Percentiles rank a stretch among this genome's conserved stretches.
phyloP scores from a whole-genome alignment of 2,113 vertebrate genomes.

The Tetraodon nigroviridis region DNA sequence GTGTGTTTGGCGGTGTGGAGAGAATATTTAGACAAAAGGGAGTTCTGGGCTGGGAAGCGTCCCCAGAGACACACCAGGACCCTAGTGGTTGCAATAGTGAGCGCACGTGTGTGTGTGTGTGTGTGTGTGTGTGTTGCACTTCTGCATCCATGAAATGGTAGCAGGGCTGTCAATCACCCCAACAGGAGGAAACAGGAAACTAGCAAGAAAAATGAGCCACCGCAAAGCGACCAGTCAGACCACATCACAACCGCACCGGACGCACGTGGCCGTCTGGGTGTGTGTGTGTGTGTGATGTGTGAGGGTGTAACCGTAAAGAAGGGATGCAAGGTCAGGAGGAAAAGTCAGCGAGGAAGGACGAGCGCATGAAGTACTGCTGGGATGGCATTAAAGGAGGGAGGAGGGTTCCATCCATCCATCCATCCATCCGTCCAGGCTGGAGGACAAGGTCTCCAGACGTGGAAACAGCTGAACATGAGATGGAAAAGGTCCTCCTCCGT shows the following conservation, averaged over 20 bases:
- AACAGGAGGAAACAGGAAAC: slow-evolving; percentile 46
- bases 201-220: slow-evolving; percentile 50
- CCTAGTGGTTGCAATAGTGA: slow-evolving; percentile 12
- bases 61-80: slow-evolving; percentile 16
- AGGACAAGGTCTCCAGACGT: too few species aligned
- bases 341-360: not conserved
- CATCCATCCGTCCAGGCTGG: too few species aligned
- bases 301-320: not conserved
- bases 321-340: not conserved
- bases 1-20: slow-evolving; percentile 14
- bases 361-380: not conserved
- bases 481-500: too few species aligned
- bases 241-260: slow-evolving; percentile 54
- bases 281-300: too few species aligned
- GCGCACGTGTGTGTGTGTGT: slow-evolving; percentile 7
- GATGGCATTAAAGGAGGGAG: too few species aligned
- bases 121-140: slow-evolving; percentile 11
- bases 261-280: slow-evolving; percentile 30
- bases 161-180: slow-evolving; percentile 28
- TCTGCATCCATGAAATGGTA: slow-evolving; percentile 27
- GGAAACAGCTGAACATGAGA: too few species aligned
- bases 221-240: slow-evolving; percentile 57
- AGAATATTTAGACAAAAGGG: slow-evolving; percentile 27
- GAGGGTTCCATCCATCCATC: too few species aligned
- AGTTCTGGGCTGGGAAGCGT: slow-evolving; percentile 22